phyloP scores from a whole-genome alignment of 2,113 vertebrate genomes.

The Vanacampus margaritifer region DNA sequence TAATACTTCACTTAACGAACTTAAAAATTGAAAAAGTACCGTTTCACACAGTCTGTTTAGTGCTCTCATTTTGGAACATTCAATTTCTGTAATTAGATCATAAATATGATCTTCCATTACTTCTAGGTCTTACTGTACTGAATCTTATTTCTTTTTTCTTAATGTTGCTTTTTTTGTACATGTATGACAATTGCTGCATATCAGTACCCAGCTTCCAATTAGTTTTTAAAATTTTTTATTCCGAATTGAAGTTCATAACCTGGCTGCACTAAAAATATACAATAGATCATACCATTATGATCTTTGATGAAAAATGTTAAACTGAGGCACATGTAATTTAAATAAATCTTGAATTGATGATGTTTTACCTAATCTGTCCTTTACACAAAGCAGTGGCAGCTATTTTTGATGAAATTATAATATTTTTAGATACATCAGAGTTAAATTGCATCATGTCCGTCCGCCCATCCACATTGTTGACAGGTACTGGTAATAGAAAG shows the following conservation, averaged over 20 bases:
- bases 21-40: no score
- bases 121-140: no score
- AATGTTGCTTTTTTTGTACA: slow-evolving; percentile 8
- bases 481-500: neutral
- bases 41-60: no score
- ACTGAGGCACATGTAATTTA: neutral
- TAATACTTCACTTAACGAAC: no score
- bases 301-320: neutral
- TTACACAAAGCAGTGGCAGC: neutral
- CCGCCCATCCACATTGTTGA: slow-evolving; percentile 7
- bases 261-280: neutral
- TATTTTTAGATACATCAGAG: slow-evolving; percentile 31
- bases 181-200: slow-evolving; percentile 4
- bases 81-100: no score
- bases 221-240: neutral
- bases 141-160: slow-evolving; percentile 1
- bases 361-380: neutral
- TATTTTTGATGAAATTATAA: slow-evolving; percentile 9
- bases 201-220: slow-evolving; percentile 8
- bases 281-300: neutral
- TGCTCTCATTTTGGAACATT: no score
- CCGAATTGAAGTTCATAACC: neutral
- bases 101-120: no score
- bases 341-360: neutral
- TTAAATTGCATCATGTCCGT: neutral